A percentile compares a stretch with the other conserved stretches of the same genome.
These are phyloP conservation scores for Megaceryle torquata DNA, from an alignment of 2,113 vertebrate species.

Conservation along the genomic window DNA sequence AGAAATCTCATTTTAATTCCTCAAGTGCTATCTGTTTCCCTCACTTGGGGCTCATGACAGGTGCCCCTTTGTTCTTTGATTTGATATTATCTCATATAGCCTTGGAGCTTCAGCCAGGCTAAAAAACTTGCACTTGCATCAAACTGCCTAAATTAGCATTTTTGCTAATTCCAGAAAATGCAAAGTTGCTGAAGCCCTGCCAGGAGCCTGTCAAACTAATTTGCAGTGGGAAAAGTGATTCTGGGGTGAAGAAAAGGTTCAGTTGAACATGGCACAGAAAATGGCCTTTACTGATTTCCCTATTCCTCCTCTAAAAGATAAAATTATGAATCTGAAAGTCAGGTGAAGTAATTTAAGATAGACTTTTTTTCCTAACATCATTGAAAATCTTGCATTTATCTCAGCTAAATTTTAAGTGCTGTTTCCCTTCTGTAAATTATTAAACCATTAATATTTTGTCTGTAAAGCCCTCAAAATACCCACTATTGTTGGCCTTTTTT, in stretches of 20 bases:
- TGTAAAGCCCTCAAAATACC: not conserved
- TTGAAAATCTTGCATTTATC: not conserved
- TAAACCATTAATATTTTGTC: not conserved
- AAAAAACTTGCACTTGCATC: conserved; percentile 31
- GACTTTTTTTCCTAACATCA: not conserved
- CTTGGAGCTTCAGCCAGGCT: conserved; percentile 11
- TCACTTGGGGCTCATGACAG: conserved; percentile 6
- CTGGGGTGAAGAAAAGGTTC: conserved; percentile 18
- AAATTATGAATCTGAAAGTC: not conserved
- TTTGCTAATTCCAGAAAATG: conserved; percentile 50
- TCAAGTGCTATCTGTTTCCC: conserved; percentile 13
- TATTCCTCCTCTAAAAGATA: not conserved
- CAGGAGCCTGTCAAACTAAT: conserved; percentile 52
- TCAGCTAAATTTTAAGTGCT: not conserved
- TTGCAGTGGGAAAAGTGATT: conserved; percentile 20
- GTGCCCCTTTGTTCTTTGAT: conserved; percentile 42
- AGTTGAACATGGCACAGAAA: not conserved
- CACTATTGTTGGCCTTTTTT: not conserved
- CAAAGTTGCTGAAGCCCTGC: conserved; percentile 28
- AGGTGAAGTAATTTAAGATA: not conserved
- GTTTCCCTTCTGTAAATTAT: not conserved
- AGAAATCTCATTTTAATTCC: conserved; percentile 54
- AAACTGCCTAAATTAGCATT: conserved; percentile 59
- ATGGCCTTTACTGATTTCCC: not conserved
- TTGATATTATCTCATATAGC: conserved; percentile 34